Percentiles rank a stretch among this genome's conserved stretches.
phyloP scores from a whole-genome alignment of 2,888 invertebrate genomes.

The Perdita meconis region DNA sequence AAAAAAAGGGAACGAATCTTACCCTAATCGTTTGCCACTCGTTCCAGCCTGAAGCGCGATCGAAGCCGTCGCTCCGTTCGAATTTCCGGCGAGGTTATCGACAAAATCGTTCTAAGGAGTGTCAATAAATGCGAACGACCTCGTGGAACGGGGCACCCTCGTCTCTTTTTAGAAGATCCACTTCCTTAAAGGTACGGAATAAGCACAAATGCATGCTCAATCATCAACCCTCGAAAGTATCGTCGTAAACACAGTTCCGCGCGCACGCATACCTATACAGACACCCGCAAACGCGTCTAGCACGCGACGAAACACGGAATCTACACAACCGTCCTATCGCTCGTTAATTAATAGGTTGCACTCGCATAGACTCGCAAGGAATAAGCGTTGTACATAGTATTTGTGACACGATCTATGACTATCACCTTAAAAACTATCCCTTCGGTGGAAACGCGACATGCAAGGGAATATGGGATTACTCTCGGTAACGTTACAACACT shows the following conservation, averaged over 20 bases:
- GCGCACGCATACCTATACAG: background rate
- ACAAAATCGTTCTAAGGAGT: background rate
- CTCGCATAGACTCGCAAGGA: constrained; percentile 33
- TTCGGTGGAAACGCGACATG: constrained; percentile 35
- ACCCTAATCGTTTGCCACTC: background rate
- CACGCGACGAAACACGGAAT: constrained; percentile 24
- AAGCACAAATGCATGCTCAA: constrained; percentile 42
- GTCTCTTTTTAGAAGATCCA: background rate
- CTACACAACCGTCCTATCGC: constrained; percentile 36
- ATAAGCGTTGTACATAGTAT: constrained; percentile 58
- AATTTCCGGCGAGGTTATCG: background rate
- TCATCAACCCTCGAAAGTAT: constrained; percentile 21
- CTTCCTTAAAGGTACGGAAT: constrained; percentile 36
- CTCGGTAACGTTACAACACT: constrained; percentile 39
- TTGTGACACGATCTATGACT: constrained; percentile 43
- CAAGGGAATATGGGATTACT: constrained; percentile 37
- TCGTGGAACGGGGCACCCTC: background rate
- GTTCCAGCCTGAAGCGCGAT: background rate
- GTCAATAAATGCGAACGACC: background rate
- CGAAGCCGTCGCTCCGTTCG: background rate
- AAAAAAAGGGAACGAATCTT: background rate
- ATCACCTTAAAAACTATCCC: constrained; percentile 27
- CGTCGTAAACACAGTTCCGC: background rate
- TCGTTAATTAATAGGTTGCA: constrained; percentile 24
- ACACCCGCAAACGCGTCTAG: background rate